Base-by-base conservation (phyloP, 1,140 invertebrate species). In the Palaemon carinicauda region DNA sequence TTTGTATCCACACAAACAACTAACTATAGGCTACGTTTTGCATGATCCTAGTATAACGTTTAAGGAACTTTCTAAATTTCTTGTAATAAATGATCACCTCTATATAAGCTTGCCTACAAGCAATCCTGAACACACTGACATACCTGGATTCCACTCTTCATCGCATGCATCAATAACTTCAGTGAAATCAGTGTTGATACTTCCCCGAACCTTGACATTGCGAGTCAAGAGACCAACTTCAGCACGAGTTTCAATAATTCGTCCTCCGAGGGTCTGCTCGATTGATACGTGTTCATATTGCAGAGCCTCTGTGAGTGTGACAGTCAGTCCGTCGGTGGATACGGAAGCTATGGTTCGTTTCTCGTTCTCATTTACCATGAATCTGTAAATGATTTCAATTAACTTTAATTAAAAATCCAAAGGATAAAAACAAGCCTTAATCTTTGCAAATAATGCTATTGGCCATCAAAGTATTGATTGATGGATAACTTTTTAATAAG, bases 201-300 rank as follows among this genome's bases (percentile, higher is more conserved):
- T 50, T 19, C 88, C 88, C 14, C 84, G 75, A 14, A 89, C 53
- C 77, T 89, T 89, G 41, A 89, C 56, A 80, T 89, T 89, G 3
- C 88, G 69, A 2, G 84, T 82, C 5, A 89, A 84, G 31, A 89
- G 84, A 14, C 88, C 88, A 21, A 89, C 88, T 52, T 89, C 88
- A 1, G 82, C 88, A 14, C 88, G 82, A 33, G 86, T 89, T 52
- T 87, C 74, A 3, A 89, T 60, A 0, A 9, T 27, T 14, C 80
- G 88, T 3, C 78, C 78, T 9, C 84, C 88, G 21, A 89, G 53
- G 9, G 88, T 89, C 73, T 89, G 88, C 31, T 69, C 51, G 24
- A 82, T 74, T 21, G 83, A 87, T 51, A 89, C n/a, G 78, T 89
- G 88, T 33, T 87, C 74, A 33, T 52, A 54, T 24, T 86, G 65